Conservation (phyloP, 2,888 invertebrate genomes). For the Drosophila neonasuta region DNA sequence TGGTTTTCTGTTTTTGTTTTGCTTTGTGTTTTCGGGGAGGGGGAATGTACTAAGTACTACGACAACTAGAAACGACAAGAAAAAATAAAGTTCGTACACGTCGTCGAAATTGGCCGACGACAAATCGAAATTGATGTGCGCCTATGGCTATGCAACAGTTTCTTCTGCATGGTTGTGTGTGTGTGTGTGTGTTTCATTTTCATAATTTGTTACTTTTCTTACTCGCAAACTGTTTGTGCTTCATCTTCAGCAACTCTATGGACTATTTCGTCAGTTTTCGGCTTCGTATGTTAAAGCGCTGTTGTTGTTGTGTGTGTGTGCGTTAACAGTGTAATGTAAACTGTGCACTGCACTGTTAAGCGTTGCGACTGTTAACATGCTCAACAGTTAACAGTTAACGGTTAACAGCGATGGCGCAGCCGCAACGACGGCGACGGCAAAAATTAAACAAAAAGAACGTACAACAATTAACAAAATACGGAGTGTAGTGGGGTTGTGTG, state of each 20-base stretch:
- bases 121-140: slow-evolving; percentile 20
- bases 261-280: slow-evolving; percentile 5
- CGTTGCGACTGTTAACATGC: slow-evolving; percentile 19
- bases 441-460: slow-evolving; percentile 55
- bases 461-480: slow-evolving; percentile 56
- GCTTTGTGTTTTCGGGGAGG: slow-evolving; percentile 17
- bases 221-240: neutral
- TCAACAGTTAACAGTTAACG: slow-evolving; percentile 25
- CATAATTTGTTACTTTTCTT: neutral
- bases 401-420: slow-evolving; percentile 44
- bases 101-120: slow-evolving; percentile 20
- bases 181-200: neutral
- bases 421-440: slow-evolving; percentile 42
- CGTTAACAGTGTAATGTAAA: slow-evolving; percentile 17
- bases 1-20: slow-evolving; percentile 13
- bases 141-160: slow-evolving; percentile 60
- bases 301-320: slow-evolving; percentile 18
- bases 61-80: slow-evolving; percentile 55
- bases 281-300: slow-evolving; percentile 14
- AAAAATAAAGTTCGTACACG: slow-evolving; percentile 28
- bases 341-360: slow-evolving; percentile 19
- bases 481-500: neutral
- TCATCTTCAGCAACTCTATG: neutral
- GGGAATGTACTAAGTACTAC: slow-evolving; percentile 70
- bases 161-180: slow-evolving; percentile 7